Evolutionary conservation across 2,797 vertebrate species (phyloP).

Genomic region (Alectoris magna): DNA sequence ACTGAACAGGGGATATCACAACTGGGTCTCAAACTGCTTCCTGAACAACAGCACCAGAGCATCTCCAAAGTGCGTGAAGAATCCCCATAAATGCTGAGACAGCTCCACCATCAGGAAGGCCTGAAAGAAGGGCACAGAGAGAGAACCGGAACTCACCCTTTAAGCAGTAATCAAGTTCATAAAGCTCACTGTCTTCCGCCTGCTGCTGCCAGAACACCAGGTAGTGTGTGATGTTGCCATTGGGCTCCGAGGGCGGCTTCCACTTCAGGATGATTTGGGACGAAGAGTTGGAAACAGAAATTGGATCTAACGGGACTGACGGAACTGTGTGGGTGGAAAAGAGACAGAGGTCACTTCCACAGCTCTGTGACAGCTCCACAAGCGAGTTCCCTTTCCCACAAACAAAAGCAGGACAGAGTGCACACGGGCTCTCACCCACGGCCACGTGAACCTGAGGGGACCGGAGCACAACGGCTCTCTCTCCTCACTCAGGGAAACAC

Average conservation of each 20-base stretch:
- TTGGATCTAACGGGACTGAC: conserved; percentile 92
- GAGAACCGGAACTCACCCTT: conserved; percentile 83
- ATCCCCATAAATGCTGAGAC: background rate
- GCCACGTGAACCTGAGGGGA: rapidly evolving
- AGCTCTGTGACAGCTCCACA: background rate
- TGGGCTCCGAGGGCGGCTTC: conserved; percentile 94
- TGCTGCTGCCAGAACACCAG: conserved; percentile 92
- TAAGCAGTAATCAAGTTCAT: conserved; percentile 93
- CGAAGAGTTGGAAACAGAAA: conserved; percentile 93
- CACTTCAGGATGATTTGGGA: conserved; percentile 97
- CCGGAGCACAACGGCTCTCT: rapidly evolving
- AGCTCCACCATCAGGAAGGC: background rate
- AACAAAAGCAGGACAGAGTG: background rate
- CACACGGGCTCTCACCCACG: rapidly evolving
- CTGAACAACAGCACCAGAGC: background rate
- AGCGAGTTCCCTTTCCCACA: rapidly evolving
- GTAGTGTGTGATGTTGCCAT: conserved; percentile 98
- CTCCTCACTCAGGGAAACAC: rapidly evolving
- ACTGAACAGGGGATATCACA: background rate
- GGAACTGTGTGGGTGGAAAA: conserved; percentile 81
- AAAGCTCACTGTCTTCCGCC: conserved; percentile 90
- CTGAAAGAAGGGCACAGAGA: background rate
- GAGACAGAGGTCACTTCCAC: background rate
- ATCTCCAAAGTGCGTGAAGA: rapidly evolving
- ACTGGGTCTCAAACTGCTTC: background rate